A percentile compares a stretch with the other conserved stretches of the same genome.
Evolutionary conservation across 1,140 invertebrate species (phyloP).

Genomic region (Bilobella aurantiaca): DNA sequence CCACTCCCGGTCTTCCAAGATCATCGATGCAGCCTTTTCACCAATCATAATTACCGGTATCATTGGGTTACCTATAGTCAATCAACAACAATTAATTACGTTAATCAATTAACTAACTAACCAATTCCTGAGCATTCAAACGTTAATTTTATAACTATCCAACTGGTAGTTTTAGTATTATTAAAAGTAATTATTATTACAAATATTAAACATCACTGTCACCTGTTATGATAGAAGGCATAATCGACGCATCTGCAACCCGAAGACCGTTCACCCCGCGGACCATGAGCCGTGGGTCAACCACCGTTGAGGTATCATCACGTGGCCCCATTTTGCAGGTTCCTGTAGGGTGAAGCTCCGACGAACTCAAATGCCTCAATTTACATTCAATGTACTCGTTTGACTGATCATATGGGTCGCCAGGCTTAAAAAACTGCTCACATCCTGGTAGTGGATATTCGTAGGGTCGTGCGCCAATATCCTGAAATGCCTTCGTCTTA

Average conservation of each 20-base stretch:
- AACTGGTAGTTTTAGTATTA: not conserved
- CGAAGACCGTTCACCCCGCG: constrained; percentile 46
- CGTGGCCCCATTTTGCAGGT: constrained; percentile 53
- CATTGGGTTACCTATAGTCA: too few relatives aligned
- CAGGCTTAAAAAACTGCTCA: not conserved
- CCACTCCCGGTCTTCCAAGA: too few relatives aligned
- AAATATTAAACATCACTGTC: too few relatives aligned
- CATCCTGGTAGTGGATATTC: not conserved
- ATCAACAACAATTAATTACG: too few relatives aligned
- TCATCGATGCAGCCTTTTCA: too few relatives aligned
- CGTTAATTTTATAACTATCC: not conserved
- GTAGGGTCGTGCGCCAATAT: not conserved
- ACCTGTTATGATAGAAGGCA: constrained; percentile 37
- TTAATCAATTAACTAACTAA: too few relatives aligned
- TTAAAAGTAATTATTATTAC: not conserved
- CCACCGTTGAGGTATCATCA: constrained; percentile 45
- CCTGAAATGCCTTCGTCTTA: not conserved
- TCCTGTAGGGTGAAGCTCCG: constrained; percentile 41
- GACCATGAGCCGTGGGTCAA: constrained; percentile 47
- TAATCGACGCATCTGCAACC: constrained; percentile 43
- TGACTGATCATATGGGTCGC: not conserved
- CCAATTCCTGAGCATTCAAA: too few relatives aligned
- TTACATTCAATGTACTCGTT: constrained; percentile 35
- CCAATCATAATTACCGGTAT: too few relatives aligned
- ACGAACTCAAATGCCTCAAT: constrained; percentile 34